These are phyloP conservation scores for Leptopilina drosophilae DNA, from an alignment of 2,888 invertebrate species.

Conservation along the genomic window DNA sequence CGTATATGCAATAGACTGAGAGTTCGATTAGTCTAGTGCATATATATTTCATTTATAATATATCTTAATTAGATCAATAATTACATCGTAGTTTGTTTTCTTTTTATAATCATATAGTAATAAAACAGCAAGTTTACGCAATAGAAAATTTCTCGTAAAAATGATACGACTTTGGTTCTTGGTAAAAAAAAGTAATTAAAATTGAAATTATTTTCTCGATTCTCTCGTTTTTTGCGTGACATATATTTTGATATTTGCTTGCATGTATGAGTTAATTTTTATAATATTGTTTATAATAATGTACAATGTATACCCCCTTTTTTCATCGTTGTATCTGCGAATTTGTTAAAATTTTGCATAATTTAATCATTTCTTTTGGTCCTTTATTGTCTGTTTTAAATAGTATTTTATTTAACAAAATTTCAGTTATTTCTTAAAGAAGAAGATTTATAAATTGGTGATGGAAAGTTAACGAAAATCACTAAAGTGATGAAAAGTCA, in stretches of 20 bases:
- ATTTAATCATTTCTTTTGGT: no score
- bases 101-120: conserved; percentile 43
- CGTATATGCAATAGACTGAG: conserved; percentile 58
- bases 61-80: conserved; percentile 56
- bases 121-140: conserved; percentile 45
- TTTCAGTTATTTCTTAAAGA: no score
- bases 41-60: conserved; percentile 42
- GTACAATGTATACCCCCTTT: neutral
- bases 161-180: conserved; percentile 22
- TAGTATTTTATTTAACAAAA: no score
- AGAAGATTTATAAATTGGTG: no score
- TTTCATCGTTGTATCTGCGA: neutral
- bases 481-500: no score
- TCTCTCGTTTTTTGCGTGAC: neutral
- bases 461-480: no score
- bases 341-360: neutral
- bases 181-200: conserved; percentile 8
- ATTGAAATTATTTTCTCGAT: neutral
- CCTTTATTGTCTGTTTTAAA: no score
- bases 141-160: conserved; percentile 45
- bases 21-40: conserved; percentile 46
- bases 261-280: neutral
- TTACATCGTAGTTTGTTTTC: conserved; percentile 53
- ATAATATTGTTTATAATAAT: neutral
- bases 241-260: conserved; percentile 24